Base-by-base conservation (phyloP, 1,140 invertebrate species). In the Temnothorax nylanderi region DNA sequence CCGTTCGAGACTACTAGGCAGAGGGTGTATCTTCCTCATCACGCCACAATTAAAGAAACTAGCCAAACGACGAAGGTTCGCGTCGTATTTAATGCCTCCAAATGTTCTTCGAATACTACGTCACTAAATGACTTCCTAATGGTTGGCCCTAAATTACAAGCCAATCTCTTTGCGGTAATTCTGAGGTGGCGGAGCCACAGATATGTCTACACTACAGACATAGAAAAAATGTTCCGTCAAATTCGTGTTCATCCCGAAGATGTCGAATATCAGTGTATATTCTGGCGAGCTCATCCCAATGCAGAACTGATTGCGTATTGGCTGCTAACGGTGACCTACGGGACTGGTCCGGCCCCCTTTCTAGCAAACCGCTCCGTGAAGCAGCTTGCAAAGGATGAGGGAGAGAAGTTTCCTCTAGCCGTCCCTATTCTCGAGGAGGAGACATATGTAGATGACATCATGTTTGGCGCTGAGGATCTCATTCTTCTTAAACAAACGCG, bases 191-290 rank as follows among this genome's bases (percentile, higher is more conserved):
- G 93, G 37, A 86, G 21, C 16, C 78, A 92, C 85, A 34, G 64
- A 37, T 87, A 89, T 62, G 94, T 93, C 2, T 85, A 93, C 32
- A 90, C 90, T 16, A 92, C 92, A 0, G 95, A 88, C 18, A 84
- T 87, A 1, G 72, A 64, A 1, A 91, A 88, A 2, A 76, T 87
- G 72, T 91, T 91, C 77, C 62, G 92, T 13, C 92, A 94, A 47
- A 89, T 89, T 11, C 44, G 8, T 0, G 11, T 89, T 1, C 32
- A 26, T 16, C 56, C 71, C 0, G 11, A n/a, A 8, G 62, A 88
- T 49, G 67, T 26, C 26, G 62, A 81, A 5, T 76, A 44, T 8
- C 87, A 86, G 2, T 21, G 77, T 7, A 88, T 88, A 3, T 44
- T 86, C 0, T 84, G 87, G 87, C 47, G 44, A 16, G 26, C 21